Evolutionary conservation across 2,888 invertebrate species (phyloP).

Genomic region (Thyatira batis): DNA sequence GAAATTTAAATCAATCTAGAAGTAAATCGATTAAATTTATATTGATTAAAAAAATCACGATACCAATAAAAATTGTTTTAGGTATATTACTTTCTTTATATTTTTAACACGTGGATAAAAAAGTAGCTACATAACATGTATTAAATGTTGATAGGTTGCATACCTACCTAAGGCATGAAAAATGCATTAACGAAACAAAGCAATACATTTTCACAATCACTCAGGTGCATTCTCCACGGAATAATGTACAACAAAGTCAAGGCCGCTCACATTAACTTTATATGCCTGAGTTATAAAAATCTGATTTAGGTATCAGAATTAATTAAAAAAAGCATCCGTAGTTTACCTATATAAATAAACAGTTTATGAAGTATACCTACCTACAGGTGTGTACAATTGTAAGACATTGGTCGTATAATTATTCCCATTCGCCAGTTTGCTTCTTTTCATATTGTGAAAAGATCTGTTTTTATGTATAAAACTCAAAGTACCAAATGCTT

Average conservation of each 20-base stretch:
- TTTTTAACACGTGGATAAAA: neutral
- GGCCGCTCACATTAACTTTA: neutral
- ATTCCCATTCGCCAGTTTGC: too few relatives aligned
- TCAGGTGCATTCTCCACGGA: conserved; percentile 1
- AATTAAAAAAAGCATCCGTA: neutral
- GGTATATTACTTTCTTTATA: neutral
- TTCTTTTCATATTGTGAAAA: too few relatives aligned
- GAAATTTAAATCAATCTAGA: neutral
- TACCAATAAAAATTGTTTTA: neutral
- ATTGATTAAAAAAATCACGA: neutral
- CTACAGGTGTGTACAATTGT: too few relatives aligned
- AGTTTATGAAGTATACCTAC: too few relatives aligned
- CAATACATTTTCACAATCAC: conserved; percentile 2
- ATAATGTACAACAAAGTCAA: conserved; percentile 1
- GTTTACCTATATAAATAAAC: too few relatives aligned
- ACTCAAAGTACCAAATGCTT: too few relatives aligned
- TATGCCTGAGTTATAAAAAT: neutral
- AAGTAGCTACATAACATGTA: neutral
- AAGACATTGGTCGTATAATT: too few relatives aligned
- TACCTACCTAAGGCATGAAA: neutral
- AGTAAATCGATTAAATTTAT: neutral
- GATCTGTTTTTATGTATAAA: too few relatives aligned
- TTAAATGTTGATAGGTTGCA: neutral
- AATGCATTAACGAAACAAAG: neutral
- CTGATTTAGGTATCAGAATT: neutral